Conservation (phyloP, 2,888 invertebrate species). For the Belgica antarctica region DNA sequence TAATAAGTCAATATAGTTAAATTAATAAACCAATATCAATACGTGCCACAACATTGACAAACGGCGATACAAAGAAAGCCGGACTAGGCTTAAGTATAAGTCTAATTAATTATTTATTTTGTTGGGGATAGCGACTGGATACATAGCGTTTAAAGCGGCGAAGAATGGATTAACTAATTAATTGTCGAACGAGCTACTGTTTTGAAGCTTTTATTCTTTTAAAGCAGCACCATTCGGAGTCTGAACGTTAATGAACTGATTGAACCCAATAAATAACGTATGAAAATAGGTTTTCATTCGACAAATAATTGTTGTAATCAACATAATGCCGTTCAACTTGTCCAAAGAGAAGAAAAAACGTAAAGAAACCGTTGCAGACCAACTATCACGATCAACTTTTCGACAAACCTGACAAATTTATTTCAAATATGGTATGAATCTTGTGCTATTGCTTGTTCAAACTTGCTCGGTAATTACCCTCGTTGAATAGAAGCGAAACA, state of each 20-base stretch:
- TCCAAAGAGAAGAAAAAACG: not conserved
- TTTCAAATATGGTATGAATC: slow-evolving; percentile 2
- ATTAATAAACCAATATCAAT: slow-evolving; percentile 13
- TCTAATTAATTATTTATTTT: slow-evolving; percentile 27
- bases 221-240: too few species aligned
- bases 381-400: not conserved
- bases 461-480: slow-evolving; percentile 1
- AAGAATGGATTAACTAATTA: slow-evolving; percentile 42
- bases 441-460: not conserved
- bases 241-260: slow-evolving; percentile 41
- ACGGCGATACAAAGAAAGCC: slow-evolving; percentile 11
- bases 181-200: slow-evolving; percentile 29
- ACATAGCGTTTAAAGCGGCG: not conserved
- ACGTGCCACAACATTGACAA: slow-evolving; percentile 8
- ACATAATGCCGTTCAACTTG: slow-evolving; percentile 37
- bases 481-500: not conserved
- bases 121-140: not conserved
- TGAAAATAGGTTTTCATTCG: slow-evolving; percentile 40
- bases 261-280: slow-evolving; percentile 40
- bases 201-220: slow-evolving; percentile 20
- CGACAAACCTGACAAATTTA: slow-evolving; percentile 40
- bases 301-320: slow-evolving; percentile 34
- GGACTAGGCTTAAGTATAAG: not conserved
- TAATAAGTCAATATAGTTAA: slow-evolving; percentile 4
- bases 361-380: not conserved